Conservation (phyloP, 1,140 invertebrate genomes). For the Antheraea pernyi region DNA sequence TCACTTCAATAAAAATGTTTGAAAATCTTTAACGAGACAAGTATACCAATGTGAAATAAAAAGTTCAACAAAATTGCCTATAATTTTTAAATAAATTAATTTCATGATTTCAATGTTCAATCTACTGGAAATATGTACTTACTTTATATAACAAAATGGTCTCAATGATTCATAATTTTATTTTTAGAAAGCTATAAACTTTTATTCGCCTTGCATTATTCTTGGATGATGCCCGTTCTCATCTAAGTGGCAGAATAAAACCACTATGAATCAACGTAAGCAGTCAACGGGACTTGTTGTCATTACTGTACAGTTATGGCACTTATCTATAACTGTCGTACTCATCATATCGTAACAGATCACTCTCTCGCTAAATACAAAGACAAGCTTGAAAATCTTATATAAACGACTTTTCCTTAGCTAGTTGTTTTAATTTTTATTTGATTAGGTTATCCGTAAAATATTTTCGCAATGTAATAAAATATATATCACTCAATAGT, state of each 20-base stretch:
- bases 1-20: too few relatives aligned
- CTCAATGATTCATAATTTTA: too few relatives aligned
- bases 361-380: neutral
- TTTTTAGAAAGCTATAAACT: neutral
- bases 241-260: neutral
- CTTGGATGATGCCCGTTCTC: neutral
- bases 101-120: too few relatives aligned
- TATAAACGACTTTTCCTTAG: neutral
- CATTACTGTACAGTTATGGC: conserved; percentile 65
- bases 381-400: neutral
- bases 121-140: too few relatives aligned
- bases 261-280: conserved; percentile 26
- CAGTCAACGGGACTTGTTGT: conserved; percentile 52
- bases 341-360: conserved; percentile 23
- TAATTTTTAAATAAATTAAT: too few relatives aligned
- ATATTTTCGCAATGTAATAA: too few relatives aligned
- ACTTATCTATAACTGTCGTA: conserved; percentile 69
- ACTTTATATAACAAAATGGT: too few relatives aligned
- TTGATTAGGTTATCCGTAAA: too few relatives aligned
- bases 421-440: neutral
- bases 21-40: too few relatives aligned
- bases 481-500: too few relatives aligned
- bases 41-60: too few relatives aligned
- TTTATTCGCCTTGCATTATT: neutral
- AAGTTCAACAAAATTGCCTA: too few relatives aligned